These are phyloP conservation scores for Gouania willdenowi DNA, from an alignment of 2,797 vertebrate species.

Conservation along the genomic window DNA sequence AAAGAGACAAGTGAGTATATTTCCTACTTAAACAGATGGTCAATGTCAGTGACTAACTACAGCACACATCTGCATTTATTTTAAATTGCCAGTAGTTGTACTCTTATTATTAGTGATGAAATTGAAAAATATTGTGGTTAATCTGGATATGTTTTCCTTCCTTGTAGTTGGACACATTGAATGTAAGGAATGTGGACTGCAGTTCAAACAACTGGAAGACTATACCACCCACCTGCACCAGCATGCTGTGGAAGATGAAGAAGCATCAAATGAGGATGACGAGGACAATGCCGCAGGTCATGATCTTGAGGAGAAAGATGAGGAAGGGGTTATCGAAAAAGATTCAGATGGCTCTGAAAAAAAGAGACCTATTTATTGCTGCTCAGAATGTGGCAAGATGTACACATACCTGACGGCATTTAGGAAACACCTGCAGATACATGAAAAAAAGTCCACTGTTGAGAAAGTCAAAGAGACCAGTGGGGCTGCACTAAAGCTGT, in stretches of 20 bases:
- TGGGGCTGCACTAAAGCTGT: neutral
- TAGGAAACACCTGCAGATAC: constrained; percentile 53
- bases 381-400: constrained; percentile 60
- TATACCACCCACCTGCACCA: constrained; percentile 50
- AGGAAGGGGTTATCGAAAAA: neutral
- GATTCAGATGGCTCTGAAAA: no score
- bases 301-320: neutral
- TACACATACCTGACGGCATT: constrained; percentile 59
- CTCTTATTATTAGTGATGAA: no score
- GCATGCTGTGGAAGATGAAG: constrained; percentile 39
- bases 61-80: no score
- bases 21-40: no score
- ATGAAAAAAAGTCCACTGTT: neutral
- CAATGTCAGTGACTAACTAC: no score
- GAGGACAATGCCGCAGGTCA: neutral
- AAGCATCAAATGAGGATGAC: neutral
- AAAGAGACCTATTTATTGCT: no score
- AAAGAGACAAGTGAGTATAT: no score
- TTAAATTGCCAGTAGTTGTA: no score
- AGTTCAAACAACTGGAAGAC: constrained; percentile 29
- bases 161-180: constrained; percentile 38
- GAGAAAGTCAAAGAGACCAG: rapidly evolving
- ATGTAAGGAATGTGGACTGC: constrained; percentile 55
- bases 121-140: no score
- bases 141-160: neutral